phyloP scores from a whole-genome alignment of 2,797 vertebrate species.

The Melanotaenia boesemani region DNA sequence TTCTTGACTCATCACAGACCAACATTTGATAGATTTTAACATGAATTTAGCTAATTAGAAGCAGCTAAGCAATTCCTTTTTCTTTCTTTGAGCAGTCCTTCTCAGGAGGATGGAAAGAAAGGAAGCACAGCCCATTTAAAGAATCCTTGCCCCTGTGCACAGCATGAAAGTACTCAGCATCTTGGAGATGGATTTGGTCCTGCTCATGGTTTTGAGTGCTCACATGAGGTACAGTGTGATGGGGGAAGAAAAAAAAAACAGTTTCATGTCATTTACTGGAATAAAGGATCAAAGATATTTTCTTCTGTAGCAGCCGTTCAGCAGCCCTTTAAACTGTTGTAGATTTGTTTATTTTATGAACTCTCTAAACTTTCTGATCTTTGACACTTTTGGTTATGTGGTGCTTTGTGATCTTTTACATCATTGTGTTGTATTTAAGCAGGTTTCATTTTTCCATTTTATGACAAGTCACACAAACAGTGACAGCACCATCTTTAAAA shows the following conservation, averaged over 20 bases:
- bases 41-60: background rate
- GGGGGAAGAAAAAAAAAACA: background rate
- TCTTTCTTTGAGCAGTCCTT: background rate
- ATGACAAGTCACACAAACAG: background rate
- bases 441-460: background rate
- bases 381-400: background rate
- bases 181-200: background rate
- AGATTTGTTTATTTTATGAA: background rate
- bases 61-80: background rate
- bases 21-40: too few relatives aligned
- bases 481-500: too few relatives aligned
- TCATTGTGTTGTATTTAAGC: too few relatives aligned
- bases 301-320: background rate
- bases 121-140: background rate
- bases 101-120: background rate
- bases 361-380: background rate
- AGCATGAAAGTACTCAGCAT: background rate
- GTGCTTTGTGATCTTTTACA: background rate
- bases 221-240: background rate
- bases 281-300: background rate
- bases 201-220: constrained; percentile 1
- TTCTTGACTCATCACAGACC: too few relatives aligned
- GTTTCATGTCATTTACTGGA: background rate
- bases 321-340: too few relatives aligned
- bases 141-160: background rate